Conservation (phyloP, 2,113 vertebrate species). For the Tretioscincus oriximinensis region DNA sequence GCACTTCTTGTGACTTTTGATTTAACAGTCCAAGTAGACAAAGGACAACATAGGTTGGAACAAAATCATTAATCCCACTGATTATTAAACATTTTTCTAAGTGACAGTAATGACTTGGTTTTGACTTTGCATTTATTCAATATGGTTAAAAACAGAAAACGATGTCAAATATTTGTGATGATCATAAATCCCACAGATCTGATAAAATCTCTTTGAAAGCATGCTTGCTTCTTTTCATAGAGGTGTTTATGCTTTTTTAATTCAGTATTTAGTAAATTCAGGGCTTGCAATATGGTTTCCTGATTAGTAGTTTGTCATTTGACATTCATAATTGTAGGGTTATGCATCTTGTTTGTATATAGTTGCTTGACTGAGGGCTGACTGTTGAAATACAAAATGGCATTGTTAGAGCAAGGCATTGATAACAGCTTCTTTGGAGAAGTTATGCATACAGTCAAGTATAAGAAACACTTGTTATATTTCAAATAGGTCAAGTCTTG, state of each 20-base stretch:
- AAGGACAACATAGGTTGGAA: constrained; percentile 52
- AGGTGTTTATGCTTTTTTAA: constrained; percentile 25
- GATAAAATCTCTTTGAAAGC: constrained; percentile 2
- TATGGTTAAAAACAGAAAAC: constrained; percentile 1
- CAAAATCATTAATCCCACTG: constrained; percentile 54
- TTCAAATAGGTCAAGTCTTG: not conserved
- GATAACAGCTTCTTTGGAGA: not conserved
- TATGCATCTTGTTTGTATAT: constrained; percentile 15
- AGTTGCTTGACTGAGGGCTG: not conserved
- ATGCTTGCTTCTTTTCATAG: constrained; percentile 13
- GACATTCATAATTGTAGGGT: constrained; percentile 10
- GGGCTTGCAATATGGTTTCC: constrained; percentile 1
- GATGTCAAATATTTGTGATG: constrained; percentile 20
- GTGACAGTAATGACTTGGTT: constrained; percentile 36
- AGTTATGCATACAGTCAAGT: not conserved
- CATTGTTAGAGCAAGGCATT: not conserved
- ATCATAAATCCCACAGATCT: constrained; percentile 1
- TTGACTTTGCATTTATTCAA: constrained; percentile 27
- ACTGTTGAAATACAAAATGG: constrained; percentile 1
- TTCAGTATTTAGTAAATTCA: constrained; percentile 27
- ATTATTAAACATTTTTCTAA: constrained; percentile 48
- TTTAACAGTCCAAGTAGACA: constrained; percentile 45
- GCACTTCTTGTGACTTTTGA: constrained; percentile 65
- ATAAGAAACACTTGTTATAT: not conserved
- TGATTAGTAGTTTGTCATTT: constrained; percentile 10